Conservation (phyloP, 2,888 invertebrate species). For the Andrena bucephala region DNA sequence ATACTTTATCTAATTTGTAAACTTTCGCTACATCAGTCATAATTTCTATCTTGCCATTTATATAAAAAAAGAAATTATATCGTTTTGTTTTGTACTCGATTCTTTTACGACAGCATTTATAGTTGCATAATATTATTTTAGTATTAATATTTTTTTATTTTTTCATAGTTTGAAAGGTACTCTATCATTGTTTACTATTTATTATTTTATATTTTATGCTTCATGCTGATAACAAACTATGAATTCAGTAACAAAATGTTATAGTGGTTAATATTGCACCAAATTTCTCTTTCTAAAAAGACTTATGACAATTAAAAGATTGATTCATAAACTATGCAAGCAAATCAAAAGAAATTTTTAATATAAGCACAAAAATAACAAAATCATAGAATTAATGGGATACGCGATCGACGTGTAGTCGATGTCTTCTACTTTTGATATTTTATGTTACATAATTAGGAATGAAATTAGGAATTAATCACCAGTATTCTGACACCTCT, state of each 20-base stretch:
- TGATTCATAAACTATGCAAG: conserved; percentile 33
- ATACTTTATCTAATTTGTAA: conserved; percentile 56
- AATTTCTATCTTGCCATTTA: conserved; percentile 57
- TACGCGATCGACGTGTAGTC: conserved; percentile 17
- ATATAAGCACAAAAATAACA: conserved; percentile 51
- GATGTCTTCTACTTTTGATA: conserved; percentile 56
- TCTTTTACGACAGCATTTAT: conserved; percentile 55
- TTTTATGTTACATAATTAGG: conserved; percentile 49
- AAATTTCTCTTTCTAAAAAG: conserved; percentile 55
- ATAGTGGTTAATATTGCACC: conserved; percentile 58
- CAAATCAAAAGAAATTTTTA: conserved; percentile 55
- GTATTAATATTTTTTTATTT: conserved; percentile 28
- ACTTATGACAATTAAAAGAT: conserved; percentile 44
- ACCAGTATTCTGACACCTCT: conserved; percentile 63
- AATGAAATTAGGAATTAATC: conserved; percentile 38
- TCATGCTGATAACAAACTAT: conserved; percentile 21
- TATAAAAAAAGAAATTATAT: conserved; percentile 27
- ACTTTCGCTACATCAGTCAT: conserved; percentile 40
- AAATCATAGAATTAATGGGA: conserved; percentile 35
- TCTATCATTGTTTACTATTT: conserved; percentile 49
- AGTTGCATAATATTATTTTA: conserved; percentile 43
- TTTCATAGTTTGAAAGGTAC: conserved; percentile 34
- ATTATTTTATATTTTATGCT: conserved; percentile 39
- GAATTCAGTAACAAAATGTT: conserved; percentile 44
- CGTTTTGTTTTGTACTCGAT: conserved; percentile 9